phyloP scores from a whole-genome alignment of 2,113 vertebrate genomes.

The Cyprinodon brontotheroides region DNA sequence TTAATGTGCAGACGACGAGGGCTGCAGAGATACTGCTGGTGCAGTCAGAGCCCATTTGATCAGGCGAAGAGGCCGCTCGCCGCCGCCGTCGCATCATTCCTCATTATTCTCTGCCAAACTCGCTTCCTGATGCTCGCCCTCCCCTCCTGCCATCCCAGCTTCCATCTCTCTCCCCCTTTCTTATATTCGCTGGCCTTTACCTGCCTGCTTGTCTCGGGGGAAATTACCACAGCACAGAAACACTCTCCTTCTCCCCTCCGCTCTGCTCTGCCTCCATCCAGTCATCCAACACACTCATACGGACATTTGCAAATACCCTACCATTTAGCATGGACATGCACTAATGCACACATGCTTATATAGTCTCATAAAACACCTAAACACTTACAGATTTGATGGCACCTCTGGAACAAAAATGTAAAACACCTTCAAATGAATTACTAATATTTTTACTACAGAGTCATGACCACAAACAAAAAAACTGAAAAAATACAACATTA shows the following conservation, averaged over 20 bases:
- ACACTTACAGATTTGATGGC: not conserved
- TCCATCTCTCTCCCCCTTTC: slow-evolving; percentile 21
- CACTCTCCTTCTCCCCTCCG: slow-evolving; percentile 62
- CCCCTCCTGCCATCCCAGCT: slow-evolving; percentile 25
- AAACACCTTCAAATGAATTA: not conserved
- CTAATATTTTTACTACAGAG: not conserved
- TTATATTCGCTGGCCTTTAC: slow-evolving; percentile 71
- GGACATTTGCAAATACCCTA: slow-evolving; percentile 23
- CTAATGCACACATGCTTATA: slow-evolving; percentile 10
- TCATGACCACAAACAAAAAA: not conserved
- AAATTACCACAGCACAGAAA: slow-evolving; percentile 77
- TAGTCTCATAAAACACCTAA: not conserved
- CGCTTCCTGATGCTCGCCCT: slow-evolving; percentile 37
- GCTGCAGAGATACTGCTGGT: slow-evolving; percentile 13
- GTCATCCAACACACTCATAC: slow-evolving; percentile 38
- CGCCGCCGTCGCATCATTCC: slow-evolving; percentile 67
- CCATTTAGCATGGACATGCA: slow-evolving; percentile 9
- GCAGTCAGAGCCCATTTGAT: slow-evolving; percentile 33
- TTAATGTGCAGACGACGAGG: slow-evolving; percentile 52
- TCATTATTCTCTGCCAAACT: slow-evolving; percentile 73
- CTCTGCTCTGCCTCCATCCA: slow-evolving; percentile 50
- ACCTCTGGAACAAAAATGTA: not conserved
- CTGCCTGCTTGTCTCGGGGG: slow-evolving; percentile 75
- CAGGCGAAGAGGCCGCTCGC: slow-evolving; percentile 42
- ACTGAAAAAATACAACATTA: not conserved